Conservation (phyloP, 2,797 vertebrate species). For the Manis crassicaudata region DNA sequence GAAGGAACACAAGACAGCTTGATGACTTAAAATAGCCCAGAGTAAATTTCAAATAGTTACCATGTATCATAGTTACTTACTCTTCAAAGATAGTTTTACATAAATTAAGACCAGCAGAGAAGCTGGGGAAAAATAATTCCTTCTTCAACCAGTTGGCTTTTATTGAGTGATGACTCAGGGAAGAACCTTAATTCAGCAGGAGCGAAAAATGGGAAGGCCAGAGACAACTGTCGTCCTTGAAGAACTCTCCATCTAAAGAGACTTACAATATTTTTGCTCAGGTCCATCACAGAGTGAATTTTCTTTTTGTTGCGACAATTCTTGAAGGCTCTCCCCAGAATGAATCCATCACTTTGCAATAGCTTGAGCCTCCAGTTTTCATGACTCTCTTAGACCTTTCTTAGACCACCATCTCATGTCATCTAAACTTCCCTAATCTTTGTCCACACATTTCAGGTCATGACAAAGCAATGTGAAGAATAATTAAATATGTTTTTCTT, state of each 20-base stretch:
- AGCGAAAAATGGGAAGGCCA: background rate
- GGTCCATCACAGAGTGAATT: background rate
- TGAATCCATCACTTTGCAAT: background rate
- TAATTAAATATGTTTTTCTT: background rate
- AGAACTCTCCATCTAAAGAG: background rate
- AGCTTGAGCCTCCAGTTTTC: background rate
- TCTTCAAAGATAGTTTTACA: background rate
- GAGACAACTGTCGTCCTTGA: background rate
- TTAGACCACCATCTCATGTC: background rate
- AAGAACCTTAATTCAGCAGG: background rate
- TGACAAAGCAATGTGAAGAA: background rate
- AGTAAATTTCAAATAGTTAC: background rate
- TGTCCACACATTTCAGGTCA: background rate
- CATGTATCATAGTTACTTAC: background rate
- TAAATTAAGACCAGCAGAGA: background rate
- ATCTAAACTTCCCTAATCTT: background rate
- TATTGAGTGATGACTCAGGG: background rate
- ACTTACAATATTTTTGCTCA: background rate
- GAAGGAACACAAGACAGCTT: constrained; percentile 22
- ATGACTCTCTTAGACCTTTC: background rate
- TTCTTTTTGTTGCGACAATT: background rate
- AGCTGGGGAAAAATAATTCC: background rate
- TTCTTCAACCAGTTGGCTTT: background rate
- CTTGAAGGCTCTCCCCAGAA: background rate
- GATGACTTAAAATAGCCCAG: background rate